phyloP scores from a whole-genome alignment of 2,888 invertebrate genomes.

The Thalpophila matura region DNA sequence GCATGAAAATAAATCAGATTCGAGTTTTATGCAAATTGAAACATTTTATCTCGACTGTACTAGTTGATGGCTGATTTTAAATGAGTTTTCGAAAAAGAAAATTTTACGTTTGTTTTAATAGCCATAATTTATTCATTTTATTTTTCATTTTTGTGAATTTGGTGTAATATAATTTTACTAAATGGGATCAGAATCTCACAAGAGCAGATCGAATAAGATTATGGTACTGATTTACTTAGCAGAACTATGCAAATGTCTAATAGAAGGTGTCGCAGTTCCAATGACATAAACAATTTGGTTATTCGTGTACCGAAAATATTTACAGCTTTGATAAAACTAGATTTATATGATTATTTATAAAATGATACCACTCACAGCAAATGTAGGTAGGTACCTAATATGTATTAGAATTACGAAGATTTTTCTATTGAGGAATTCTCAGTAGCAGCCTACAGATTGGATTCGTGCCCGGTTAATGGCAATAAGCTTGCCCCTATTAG shows the following conservation, averaged over 20 bases:
- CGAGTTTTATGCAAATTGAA: constrained; percentile 54
- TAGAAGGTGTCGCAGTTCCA: background rate
- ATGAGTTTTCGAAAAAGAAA: constrained; percentile 11
- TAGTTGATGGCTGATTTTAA: constrained; percentile 41
- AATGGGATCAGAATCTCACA: background rate
- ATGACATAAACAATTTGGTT: background rate
- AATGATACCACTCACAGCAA: no score
- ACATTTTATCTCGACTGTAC: constrained; percentile 39
- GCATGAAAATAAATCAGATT: constrained; percentile 49
- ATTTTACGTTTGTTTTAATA: constrained; percentile 4
- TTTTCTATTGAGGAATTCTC: no score
- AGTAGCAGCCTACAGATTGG: no score
- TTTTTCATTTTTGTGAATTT: no score
- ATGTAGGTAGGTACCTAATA: no score
- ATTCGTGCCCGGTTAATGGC: no score
- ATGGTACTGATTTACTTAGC: background rate
- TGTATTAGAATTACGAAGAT: no score
- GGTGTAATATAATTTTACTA: background rate
- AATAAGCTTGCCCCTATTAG: no score
- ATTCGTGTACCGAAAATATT: background rate
- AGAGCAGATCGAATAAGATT: background rate
- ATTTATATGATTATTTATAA: no score
- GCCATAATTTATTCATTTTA: background rate
- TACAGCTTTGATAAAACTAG: background rate
- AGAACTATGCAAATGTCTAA: no score